Evolutionary conservation across 1,140 invertebrate species (phyloP), one percentile per base, ranked within the genome.

Genomic region (Procambarus virginalis): DNA sequence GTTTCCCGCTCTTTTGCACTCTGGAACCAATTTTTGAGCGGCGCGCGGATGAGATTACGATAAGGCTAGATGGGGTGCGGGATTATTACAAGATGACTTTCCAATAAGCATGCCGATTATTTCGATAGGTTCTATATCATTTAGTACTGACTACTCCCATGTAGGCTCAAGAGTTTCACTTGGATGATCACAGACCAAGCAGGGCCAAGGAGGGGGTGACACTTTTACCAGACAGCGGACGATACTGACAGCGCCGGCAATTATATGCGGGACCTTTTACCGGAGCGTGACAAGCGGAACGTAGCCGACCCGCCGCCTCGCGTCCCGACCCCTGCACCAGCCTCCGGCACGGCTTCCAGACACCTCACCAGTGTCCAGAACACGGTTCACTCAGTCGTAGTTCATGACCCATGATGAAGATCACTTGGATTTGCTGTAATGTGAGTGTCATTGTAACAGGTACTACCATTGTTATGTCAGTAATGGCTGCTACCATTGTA

Each of bases 271-370:
- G 73, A 76, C 84, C 84, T 77, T 85, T 85, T 77, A 77, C 73
- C 84, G 49, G 73, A 51, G 84, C 73, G 84, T 77, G 84, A 85
- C 84, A 85, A 58, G 70, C 84, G 84, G 73, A 77, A 85, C 84
- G 84, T 60, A 85, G 84, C 84, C 73, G 73, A 76, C 51, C 84
- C 73, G 49, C 70, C 84, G 9, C 12, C 80, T 70, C 73, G 73
- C 73, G 73, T 85, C 84, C 84, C 49, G 8, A 77, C 84, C 84
- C 46, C 68, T 9, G 49, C 5, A 55, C 20, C 34, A 5, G 2
- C 5, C 6, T n/a, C 20, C 58, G 70, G 78, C 78, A n/a, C 14
- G 78, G 17, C 68, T 73, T 73, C 4, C n/a, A 22, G n/a, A 22
- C 22, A 22, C 68, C 6, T 34, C 68, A 73, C 0, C 17, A 64